These are phyloP conservation scores for Strix uralensis DNA, from an alignment of 2,113 vertebrate species.

Conservation along the genomic window DNA sequence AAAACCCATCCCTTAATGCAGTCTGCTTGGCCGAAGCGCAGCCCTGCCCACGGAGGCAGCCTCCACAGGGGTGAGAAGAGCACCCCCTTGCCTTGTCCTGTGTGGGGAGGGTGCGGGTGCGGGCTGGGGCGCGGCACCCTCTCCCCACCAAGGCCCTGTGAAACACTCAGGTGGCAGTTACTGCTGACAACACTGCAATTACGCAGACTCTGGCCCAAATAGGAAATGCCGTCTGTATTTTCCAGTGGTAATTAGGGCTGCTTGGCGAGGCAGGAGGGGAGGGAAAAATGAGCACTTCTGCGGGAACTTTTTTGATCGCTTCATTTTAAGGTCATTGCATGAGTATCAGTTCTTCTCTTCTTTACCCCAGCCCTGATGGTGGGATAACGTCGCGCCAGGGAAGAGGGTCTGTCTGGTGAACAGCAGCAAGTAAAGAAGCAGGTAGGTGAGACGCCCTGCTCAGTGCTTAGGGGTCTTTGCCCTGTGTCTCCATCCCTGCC, in stretches of 20 bases:
- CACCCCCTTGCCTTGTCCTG: fast-evolving
- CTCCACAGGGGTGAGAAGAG: neutral
- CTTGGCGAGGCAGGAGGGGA: neutral
- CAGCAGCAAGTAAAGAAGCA: neutral
- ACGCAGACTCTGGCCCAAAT: neutral
- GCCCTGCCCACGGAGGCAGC: fast-evolving
- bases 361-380: fast-evolving
- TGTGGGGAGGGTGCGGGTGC: neutral
- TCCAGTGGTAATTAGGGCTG: neutral
- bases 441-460: fast-evolving
- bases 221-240: neutral
- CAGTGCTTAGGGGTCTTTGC: neutral
- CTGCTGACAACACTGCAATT: neutral
- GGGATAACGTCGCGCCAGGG: fast-evolving
- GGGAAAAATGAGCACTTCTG: neutral
- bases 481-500: neutral
- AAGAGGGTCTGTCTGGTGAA: neutral
- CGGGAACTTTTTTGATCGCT: neutral
- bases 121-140: fast-evolving
- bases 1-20: neutral
- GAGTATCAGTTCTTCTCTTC: neutral
- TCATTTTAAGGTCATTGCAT: neutral
- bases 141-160: fast-evolving
- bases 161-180: neutral
- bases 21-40: neutral